Conservation (phyloP, 2,888 invertebrate species). For the Carabus problematicus region DNA sequence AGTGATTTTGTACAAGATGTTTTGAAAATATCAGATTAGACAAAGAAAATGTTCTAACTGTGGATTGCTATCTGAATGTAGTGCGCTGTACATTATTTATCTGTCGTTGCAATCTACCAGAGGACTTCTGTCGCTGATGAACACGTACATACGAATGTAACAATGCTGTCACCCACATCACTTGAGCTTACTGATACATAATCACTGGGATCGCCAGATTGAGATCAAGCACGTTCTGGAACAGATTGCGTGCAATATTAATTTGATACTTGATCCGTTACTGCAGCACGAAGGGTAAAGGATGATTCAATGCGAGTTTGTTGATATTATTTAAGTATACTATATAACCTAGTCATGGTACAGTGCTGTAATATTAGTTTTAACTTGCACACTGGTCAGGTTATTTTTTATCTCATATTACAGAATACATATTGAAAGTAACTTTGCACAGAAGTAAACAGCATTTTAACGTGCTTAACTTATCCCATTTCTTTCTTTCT, state of each 20-base stretch:
- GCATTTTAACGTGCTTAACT: conserved; percentile 2
- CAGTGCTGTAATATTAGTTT: no score
- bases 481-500: conserved; percentile 25
- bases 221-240: conserved; percentile 10
- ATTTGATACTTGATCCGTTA: no score
- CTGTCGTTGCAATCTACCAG: neutral
- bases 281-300: no score
- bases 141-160: conserved; percentile 2
- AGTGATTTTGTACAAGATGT: conserved; percentile 1
- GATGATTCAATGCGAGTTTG: no score
- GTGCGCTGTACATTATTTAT: neutral
- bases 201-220: neutral
- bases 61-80: neutral
- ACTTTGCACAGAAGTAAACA: no score
- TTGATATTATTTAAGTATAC: no score
- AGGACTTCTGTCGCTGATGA: conserved; percentile 7
- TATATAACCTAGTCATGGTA: no score
- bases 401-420: no score
- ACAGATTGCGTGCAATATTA: no score
- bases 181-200: neutral
- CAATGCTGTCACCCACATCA: neutral
- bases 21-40: neutral
- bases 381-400: no score
- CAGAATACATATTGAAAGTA: no score
- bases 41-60: neutral